These are phyloP conservation scores for Triops longicaudatus DNA, from an alignment of 1,140 invertebrate species.

Conservation along the genomic window DNA sequence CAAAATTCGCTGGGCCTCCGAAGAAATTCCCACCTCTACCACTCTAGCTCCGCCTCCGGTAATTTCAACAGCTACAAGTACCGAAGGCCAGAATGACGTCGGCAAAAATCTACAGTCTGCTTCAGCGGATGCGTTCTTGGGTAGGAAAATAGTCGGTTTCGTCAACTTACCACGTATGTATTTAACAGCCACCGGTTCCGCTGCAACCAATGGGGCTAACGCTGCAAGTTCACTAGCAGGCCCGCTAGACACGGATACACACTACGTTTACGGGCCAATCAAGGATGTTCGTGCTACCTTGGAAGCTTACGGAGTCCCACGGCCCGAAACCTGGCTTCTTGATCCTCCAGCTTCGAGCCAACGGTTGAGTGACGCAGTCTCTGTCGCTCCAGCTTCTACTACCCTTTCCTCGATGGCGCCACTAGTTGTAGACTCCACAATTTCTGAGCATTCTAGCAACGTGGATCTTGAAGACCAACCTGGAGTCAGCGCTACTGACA, in stretches of 20 bases:
- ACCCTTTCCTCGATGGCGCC: background rate
- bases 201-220: background rate
- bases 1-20: background rate
- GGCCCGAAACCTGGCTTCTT: background rate
- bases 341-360: background rate
- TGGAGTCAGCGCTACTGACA: background rate
- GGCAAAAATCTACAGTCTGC: background rate
- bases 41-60: background rate
- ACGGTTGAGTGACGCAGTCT: background rate
- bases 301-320: background rate
- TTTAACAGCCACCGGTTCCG: background rate
- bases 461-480: background rate
- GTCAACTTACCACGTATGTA: constrained; percentile 6
- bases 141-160: constrained; percentile 15
- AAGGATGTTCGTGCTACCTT: background rate
- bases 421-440: background rate
- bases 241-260: background rate
- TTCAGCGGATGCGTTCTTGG: background rate
- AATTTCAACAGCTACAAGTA: background rate
- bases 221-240: background rate
- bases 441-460: background rate
- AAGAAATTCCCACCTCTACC: background rate
- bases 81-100: background rate
- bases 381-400: background rate
- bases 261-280: constrained; percentile 1